Percentiles rank a stretch among this genome's conserved stretches.
phyloP scores from a whole-genome alignment of 2,888 invertebrate species.

The Xanthia togata region DNA sequence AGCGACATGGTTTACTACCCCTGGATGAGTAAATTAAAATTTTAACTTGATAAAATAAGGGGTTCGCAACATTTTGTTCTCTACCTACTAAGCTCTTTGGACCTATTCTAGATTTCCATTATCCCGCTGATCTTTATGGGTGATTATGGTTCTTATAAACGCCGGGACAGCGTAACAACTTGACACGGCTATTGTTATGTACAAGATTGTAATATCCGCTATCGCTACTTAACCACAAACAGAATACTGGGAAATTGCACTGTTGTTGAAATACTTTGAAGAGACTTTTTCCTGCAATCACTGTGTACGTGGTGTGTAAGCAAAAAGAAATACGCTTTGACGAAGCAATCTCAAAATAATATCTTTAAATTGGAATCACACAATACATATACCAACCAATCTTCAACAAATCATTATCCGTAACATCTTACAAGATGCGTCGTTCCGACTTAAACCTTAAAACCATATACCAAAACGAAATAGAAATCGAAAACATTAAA shows the following conservation, averaged over 20 bases:
- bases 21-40: conserved; percentile 37
- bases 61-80: conserved; percentile 14
- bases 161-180: conserved; percentile 23
- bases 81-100: background rate
- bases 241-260: conserved; percentile 12
- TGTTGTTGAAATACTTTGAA: conserved; percentile 18
- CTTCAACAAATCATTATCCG: background rate
- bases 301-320: background rate
- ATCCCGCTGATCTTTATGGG: background rate
- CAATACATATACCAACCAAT: background rate
- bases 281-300: background rate
- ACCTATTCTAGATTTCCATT: conserved; percentile 7
- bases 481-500: conserved; percentile 28
- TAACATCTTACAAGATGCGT: background rate
- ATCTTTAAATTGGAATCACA: background rate
- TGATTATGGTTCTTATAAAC: conserved; percentile 24
- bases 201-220: conserved; percentile 32
- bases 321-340: background rate
- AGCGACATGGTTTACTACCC: conserved; percentile 42
- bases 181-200: conserved; percentile 40
- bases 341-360: background rate
- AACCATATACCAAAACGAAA: background rate
- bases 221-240: conserved; percentile 31
- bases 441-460: background rate
- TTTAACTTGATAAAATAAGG: conserved; percentile 18